Evolutionary conservation across 2,888 invertebrate genomes (phyloP), one percentile per base, ranked within the genome.

Genomic region (Ophion obscuratus): DNA sequence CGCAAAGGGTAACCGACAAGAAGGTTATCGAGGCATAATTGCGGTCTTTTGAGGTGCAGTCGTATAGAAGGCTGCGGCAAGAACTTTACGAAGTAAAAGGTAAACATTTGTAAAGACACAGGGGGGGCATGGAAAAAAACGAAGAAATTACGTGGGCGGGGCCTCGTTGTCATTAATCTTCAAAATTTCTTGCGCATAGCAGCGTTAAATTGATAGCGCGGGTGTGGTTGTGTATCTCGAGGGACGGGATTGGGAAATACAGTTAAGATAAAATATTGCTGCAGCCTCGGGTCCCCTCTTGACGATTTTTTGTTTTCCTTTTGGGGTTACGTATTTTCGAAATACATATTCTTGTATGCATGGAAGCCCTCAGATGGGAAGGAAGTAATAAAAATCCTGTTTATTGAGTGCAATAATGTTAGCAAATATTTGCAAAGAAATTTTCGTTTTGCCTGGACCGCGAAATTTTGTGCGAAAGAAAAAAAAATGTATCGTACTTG

Each of bases 1-100:
- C 57, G 31, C 9, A 10, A 71, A 53, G 57, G 59, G 10, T 70
- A 76, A 61, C 57, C 31, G 27, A 70, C 17, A 61, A 31, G 53
- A 76, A 61, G 61, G 61, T 77, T 76, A 61, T 61, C n/a, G 66
- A 75, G 59, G 68, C 24, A 74, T 67, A 73, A 62, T 53, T 67
- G 68, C 64, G 78, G 78, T 82, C 59, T 36, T 79, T 53, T 24
- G 27, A 57, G 59, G 64, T 70, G 78, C 59, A 84, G 75, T 70
- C 71, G 47, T 59, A 57, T 36, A 36, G 47, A 78, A 66, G 75
- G 59, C 68, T 24, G 47, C 14, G 24, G 44, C 36, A 62, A 53
- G 7, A 61, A 82, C 75, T 82, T 27, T 61, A 59, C 64, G 78
- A 85, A 85, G 78, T 81, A 81, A 81, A 67, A 77, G 81, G 76